These are phyloP conservation scores for Numenius phaeopus DNA, from an alignment of 2,797 vertebrate genomes.

Conservation along the genomic window DNA sequence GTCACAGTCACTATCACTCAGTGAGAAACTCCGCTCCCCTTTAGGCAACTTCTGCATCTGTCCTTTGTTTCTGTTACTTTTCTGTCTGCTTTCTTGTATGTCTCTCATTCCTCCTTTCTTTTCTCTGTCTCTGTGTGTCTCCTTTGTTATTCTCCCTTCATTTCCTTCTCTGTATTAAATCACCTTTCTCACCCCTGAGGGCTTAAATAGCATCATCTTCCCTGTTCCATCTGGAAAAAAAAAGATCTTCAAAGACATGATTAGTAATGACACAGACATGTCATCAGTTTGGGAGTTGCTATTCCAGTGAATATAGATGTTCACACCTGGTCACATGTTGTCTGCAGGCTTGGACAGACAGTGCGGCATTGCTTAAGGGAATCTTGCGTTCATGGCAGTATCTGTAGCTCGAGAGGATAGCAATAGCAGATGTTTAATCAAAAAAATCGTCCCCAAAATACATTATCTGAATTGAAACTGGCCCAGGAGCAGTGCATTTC, in stretches of 20 bases:
- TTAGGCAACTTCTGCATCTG: background rate
- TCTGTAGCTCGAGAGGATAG: background rate
- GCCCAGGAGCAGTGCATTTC: background rate
- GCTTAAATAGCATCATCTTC: conserved; percentile 32
- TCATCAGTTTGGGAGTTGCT: background rate
- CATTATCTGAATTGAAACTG: background rate
- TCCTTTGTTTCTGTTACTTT: conserved; percentile 42
- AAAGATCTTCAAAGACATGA: background rate
- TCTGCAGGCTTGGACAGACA: background rate
- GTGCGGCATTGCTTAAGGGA: background rate
- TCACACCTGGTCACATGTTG: background rate
- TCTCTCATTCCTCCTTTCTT: background rate
- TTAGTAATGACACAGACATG: background rate
- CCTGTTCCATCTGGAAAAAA: background rate
- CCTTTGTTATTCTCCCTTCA: conserved; percentile 37
- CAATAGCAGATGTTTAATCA: background rate
- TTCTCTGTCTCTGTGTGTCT: background rate
- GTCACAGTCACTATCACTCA: background rate
- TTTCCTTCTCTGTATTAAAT: conserved; percentile 41
- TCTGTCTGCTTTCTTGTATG: background rate
- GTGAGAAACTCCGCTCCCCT: conserved; percentile 10
- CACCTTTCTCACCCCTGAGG: conserved; percentile 50
- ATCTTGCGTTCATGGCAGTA: background rate
- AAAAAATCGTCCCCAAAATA: background rate
- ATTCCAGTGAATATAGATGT: background rate